Conservation (phyloP, 2,888 invertebrate genomes). For the Chrysolina americana region DNA sequence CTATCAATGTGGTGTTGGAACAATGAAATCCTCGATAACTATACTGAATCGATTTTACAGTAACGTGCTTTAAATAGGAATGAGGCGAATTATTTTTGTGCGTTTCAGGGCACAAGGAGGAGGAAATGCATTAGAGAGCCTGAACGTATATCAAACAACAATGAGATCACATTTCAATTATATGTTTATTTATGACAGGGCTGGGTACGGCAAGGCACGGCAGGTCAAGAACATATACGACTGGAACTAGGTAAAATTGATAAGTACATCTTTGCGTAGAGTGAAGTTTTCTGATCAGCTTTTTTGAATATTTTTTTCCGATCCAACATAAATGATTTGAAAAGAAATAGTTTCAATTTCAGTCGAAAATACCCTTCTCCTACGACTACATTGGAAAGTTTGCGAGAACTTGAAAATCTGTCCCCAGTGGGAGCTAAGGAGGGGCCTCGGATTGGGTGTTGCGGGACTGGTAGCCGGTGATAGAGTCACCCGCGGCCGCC, state of each 20-base stretch:
- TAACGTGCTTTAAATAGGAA: constrained; percentile 15
- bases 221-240: constrained; percentile 8
- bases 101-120: constrained; percentile 6
- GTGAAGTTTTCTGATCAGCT: too few species aligned
- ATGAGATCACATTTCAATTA: constrained; percentile 6
- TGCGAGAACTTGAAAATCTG: too few species aligned
- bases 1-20: constrained; percentile 23
- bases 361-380: too few species aligned
- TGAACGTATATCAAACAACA: not conserved
- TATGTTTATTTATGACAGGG: not conserved
- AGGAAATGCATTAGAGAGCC: constrained; percentile 17
- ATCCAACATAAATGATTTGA: too few species aligned
- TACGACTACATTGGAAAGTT: too few species aligned
- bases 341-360: too few species aligned
- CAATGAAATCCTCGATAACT: constrained; percentile 21
- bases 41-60: constrained; percentile 22
- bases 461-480: too few species aligned
- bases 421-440: too few species aligned
- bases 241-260: not conserved
- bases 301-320: too few species aligned
- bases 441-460: too few species aligned
- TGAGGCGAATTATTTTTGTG: constrained; percentile 7
- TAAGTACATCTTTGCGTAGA: not conserved
- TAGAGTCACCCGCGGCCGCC: too few species aligned
- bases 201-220: not conserved